phyloP scores from a whole-genome alignment of 2,888 invertebrate species.

The Cyrtodaria siliqua region DNA sequence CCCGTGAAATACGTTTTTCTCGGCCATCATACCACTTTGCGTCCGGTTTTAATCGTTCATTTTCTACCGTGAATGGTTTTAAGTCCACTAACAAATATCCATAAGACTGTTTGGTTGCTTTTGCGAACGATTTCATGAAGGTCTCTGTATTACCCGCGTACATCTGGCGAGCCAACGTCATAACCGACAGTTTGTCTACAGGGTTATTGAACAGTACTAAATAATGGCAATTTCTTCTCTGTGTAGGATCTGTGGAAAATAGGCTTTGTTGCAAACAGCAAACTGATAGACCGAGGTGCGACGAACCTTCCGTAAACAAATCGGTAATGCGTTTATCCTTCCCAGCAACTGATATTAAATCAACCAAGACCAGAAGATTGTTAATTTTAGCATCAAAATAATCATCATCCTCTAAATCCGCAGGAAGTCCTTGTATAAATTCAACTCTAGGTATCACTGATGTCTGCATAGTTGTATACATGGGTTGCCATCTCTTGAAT shows the following conservation, averaged over 20 bases:
- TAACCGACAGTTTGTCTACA: conserved; percentile 34
- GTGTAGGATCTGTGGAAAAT: conserved; percentile 54
- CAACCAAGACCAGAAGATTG: conserved; percentile 35
- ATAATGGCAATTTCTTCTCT: conserved; percentile 54
- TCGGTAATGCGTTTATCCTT: conserved; percentile 11
- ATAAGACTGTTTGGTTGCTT: conserved; percentile 13
- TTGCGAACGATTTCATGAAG: conserved; percentile 6
- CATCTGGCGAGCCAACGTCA: conserved; percentile 45
- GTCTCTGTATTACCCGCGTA: conserved; percentile 25
- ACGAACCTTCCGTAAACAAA: conserved; percentile 44
- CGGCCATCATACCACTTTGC: too few relatives aligned
- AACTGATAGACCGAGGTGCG: too few relatives aligned
- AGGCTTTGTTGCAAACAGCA: too few relatives aligned
- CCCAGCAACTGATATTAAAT: conserved; percentile 23
- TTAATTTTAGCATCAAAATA: conserved; percentile 35
- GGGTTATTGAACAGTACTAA: conserved; percentile 47
- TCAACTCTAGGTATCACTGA: conserved; percentile 34
- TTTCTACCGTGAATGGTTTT: conserved; percentile 14
- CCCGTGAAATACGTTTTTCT: too few relatives aligned
- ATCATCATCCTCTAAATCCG: conserved; percentile 37
- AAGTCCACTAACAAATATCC: conserved; percentile 22
- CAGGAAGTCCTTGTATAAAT: conserved; percentile 42
- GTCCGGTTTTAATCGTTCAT: conserved; percentile 13
- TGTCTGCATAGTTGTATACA: conserved; percentile 21
- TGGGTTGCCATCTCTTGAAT: conserved; percentile 18